Base-by-base conservation (phyloP, 1,140 invertebrate genomes). In the Mesaphorura yosii region DNA sequence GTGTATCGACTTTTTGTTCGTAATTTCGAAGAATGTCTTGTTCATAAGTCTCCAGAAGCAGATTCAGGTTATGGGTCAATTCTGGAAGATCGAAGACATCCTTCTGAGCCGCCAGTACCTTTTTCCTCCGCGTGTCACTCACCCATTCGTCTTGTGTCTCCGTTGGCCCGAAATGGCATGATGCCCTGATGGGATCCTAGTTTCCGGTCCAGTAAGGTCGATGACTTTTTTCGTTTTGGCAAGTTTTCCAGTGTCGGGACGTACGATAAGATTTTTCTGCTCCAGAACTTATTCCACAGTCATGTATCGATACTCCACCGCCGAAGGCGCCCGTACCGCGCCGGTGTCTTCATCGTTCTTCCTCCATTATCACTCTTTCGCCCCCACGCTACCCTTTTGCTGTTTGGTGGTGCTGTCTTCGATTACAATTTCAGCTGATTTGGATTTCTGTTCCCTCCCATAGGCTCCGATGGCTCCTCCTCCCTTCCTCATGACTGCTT, bases 161-260 rank as follows among this genome's bases (percentile, higher is more conserved):
- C 76, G 78, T 67, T 78, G 76, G 68, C 76, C 74, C 68, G 76
- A 69, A 73, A 82, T 81, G 0, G 92, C 90, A 72, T 95, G 90
- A 68, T 96, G 96, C 14, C 92, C 90, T 68, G 88, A 90, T 1
- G 98, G 75, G 28, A 98, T 86, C 62, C 88, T 78, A 65, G 89
- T 83, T 68, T 97, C 88, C 0, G 86, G 88, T 3, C 93, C 94
- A 34, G 93, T 97, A 88, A 98, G 91, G 68, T 99, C 95, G 55
- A 98, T 98, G 6, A 98, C 92, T 66, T 97, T 93, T 66, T 97
- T 93, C 17, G 93, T 88, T 67, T 86, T 88, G 41, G 79, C 78
- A 40, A 87, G 69, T 84, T 37, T 81, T 52, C 55, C 51, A 39
- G 61, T 53, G 53, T 63, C 57, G 19, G 57, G 53, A 23, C 54